phyloP scores from a whole-genome alignment of 2,888 invertebrate species.

The Drosophila phalerata region DNA sequence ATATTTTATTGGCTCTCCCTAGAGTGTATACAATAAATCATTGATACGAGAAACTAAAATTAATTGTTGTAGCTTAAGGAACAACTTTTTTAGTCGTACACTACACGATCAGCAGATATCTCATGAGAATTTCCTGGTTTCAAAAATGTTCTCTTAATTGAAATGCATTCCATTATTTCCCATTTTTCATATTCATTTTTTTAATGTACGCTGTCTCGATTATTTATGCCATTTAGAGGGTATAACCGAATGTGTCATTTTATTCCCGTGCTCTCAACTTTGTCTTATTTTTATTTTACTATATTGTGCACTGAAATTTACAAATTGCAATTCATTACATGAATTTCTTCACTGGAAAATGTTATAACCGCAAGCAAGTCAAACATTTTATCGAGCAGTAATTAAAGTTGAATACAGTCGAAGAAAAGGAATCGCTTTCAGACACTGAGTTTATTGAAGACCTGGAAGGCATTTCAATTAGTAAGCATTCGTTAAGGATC shows the following conservation, averaged over 20 bases:
- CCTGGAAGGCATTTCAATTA: slow-evolving; percentile 59
- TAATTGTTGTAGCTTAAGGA: slow-evolving; percentile 32
- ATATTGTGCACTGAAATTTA: background rate
- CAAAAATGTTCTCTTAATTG: background rate
- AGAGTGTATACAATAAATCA: slow-evolving; percentile 49
- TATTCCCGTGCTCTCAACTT: background rate
- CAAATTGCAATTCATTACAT: background rate
- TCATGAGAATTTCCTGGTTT: background rate
- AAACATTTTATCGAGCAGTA: slow-evolving; percentile 8
- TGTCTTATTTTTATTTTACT: background rate
- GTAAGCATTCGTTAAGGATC: slow-evolving; percentile 41
- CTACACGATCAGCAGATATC: background rate
- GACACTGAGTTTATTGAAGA: slow-evolving; percentile 8
- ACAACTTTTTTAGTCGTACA: background rate
- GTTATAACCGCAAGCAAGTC: slow-evolving; percentile 34
- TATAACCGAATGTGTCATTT: background rate
- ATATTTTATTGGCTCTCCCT: slow-evolving; percentile 31
- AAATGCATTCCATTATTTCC: background rate
- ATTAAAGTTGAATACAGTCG: slow-evolving; percentile 32
- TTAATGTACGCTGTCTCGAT: background rate
- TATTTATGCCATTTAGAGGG: background rate
- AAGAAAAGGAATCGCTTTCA: background rate
- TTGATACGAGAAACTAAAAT: slow-evolving; percentile 46
- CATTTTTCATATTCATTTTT: background rate
- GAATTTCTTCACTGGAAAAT: slow-evolving; percentile 20